phyloP scores from a whole-genome alignment of 1,140 invertebrate species.

The Drosophila bocki region DNA sequence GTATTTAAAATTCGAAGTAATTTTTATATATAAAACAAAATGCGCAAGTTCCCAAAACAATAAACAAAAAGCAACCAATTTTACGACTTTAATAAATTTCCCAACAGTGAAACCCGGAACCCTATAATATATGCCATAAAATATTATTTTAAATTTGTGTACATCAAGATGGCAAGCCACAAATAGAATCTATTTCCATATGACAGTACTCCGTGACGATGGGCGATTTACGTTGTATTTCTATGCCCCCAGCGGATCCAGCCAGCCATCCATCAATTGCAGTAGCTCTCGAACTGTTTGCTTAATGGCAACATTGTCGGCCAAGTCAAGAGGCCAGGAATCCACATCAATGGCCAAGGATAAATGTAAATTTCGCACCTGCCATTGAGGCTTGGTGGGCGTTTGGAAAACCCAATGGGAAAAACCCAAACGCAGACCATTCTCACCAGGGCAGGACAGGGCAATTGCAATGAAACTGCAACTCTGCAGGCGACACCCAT shows the following conservation, averaged over 20 bases:
- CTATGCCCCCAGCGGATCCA: background rate
- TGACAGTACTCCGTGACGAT: conserved; percentile 2
- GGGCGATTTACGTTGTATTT: conserved; percentile 21
- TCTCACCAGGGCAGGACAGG: background rate
- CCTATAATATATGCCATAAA: background rate
- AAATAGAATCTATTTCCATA: conserved; percentile 20
- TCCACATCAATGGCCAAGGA: conserved; percentile 44
- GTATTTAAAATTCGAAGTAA: no score
- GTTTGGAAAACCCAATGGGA: conserved; percentile 47
- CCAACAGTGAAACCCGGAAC: conserved; percentile 6
- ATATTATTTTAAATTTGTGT: conserved; percentile 18
- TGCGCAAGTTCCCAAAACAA: background rate
- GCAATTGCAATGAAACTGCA: conserved; percentile 39
- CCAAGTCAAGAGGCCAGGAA: conserved; percentile 36
- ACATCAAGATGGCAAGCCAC: conserved; percentile 9
- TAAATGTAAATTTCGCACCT: conserved; percentile 68
- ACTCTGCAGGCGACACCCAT: conserved; percentile 28
- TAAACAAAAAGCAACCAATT: no score
- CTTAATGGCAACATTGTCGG: conserved; percentile 51
- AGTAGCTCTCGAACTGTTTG: conserved; percentile 42
- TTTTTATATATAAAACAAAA: no score
- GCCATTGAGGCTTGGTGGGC: conserved; percentile 34
- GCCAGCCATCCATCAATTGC: conserved; percentile 47
- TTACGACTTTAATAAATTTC: background rate
- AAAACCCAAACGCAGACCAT: conserved; percentile 14